Percentiles rank a stretch among this genome's conserved stretches.
Conservation (phyloP, 2,797 vertebrate genomes). For the Schizothorax lantsangensis region DNA sequence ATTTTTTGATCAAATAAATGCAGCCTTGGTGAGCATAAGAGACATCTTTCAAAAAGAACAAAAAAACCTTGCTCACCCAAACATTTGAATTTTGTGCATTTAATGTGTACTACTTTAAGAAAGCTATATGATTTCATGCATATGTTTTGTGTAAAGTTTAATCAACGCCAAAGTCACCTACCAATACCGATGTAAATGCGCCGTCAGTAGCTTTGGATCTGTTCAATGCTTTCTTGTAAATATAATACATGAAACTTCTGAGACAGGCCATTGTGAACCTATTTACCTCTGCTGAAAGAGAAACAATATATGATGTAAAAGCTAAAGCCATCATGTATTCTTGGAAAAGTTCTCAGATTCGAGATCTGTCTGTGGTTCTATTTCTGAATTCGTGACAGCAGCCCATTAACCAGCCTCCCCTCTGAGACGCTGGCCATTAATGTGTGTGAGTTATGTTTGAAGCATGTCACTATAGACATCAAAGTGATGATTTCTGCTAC, state of each 20-base stretch:
- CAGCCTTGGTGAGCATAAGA: neutral
- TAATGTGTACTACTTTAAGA: neutral
- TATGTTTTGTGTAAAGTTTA: neutral
- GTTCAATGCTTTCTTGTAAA: neutral
- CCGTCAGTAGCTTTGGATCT: neutral
- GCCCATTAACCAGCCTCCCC: constrained; percentile 13
- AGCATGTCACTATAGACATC: constrained; percentile 29
- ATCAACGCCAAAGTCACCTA: neutral
- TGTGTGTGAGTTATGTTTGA: constrained; percentile 32
- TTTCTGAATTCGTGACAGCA: constrained; percentile 17
- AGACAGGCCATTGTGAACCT: neutral
- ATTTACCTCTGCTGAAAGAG: neutral
- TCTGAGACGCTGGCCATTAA: constrained; percentile 30
- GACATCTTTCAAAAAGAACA: too few relatives aligned
- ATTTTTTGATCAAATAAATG: neutral
- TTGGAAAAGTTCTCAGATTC: neutral
- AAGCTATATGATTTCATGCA: neutral
- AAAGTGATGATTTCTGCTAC: constrained; percentile 22
- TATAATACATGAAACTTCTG: neutral
- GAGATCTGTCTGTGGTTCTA: constrained; percentile 8
- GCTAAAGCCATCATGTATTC: neutral
- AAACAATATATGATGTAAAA: neutral
- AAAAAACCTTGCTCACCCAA: too few relatives aligned
- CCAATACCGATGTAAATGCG: neutral
- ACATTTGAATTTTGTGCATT: neutral